Evolutionary conservation across 2,888 invertebrate genomes (phyloP), one percentile per base, ranked within the genome.

Genomic region (Agrotis clavis): DNA sequence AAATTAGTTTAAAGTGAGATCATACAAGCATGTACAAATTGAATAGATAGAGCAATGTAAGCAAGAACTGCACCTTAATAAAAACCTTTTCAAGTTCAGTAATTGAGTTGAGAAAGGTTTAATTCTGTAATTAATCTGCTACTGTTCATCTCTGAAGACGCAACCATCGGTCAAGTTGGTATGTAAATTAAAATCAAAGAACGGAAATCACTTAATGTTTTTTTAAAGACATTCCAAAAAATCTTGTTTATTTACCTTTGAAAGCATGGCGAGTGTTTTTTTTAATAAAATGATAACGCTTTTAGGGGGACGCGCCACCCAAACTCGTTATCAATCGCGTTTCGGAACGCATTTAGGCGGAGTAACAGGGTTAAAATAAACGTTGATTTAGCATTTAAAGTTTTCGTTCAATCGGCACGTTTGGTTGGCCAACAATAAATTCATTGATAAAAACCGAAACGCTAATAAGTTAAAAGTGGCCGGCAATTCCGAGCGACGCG

Each of bases 361-460:
- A 79, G 90, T 84, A 91, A 90, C 92, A 91, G 91, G 91, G 90
- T 92, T 92, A 86, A 91, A 92, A 92, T 90, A 90, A 91, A 92
- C 88, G 89, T 92, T 90, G 92, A 93, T 93, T 92, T 92, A 92
- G 92, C 92, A 90, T 94, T 92, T 89, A 91, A 93, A 91, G 86
- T 90, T 91, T 90, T 89, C 85, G 82, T 85, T 86, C 89, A 92
- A 89, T 90, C 91, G 87, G 89, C 90, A 89, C 87, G 85, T 89
- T 86, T 84, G 84, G 84, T 86, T 80, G 90, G 85, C 90, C 90
- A 90, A 91, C 93, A 93, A 95, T 95, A 95, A 95, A 95, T 95
- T 90, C 85, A 90, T 90, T 92, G 95, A 95, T 95, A 95, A 95
- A 86, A 91, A 90, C 81, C 85, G 88, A 90, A 93, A 93, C 91